Percentiles rank a stretch among this genome's conserved stretches.
Evolutionary conservation across 2,797 vertebrate genomes (phyloP).

Genomic region (Anabacerthia variegaticeps): DNA sequence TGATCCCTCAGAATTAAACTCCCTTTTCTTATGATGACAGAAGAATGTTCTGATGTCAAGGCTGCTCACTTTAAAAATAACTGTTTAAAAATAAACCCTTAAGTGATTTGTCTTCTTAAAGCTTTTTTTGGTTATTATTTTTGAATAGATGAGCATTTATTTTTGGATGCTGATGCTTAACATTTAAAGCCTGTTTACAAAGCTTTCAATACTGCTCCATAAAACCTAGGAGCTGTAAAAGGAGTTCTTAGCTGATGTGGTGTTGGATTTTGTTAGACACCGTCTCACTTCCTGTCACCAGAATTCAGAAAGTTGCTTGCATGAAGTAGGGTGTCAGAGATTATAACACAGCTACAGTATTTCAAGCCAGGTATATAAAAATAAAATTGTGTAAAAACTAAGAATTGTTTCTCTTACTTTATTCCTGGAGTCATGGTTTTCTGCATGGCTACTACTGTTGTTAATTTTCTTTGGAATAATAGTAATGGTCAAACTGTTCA

Average conservation of each 20-base stretch:
- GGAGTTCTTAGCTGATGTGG: not conserved
- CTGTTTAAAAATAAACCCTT: conserved; percentile 47
- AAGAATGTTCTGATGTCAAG: conserved; percentile 37
- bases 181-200: not conserved
- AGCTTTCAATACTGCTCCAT: not conserved
- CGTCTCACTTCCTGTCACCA: not conserved
- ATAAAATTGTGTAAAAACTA: not conserved
- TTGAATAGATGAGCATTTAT: conserved; percentile 3
- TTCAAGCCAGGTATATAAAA: not conserved
- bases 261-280: not conserved
- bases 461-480: not conserved
- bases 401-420: not conserved
- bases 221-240: not conserved
- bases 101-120: conserved; percentile 21
- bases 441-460: not conserved
- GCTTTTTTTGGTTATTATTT: conserved; percentile 5
- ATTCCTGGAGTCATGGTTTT: not conserved
- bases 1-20: conserved; percentile 9
- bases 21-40: conserved; percentile 8
- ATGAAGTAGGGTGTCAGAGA: not conserved
- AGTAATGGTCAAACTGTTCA: not conserved
- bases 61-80: conserved; percentile 43
- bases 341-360: not conserved
- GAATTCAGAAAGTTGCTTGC: not conserved
- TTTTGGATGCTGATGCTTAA: conserved; percentile 27